Base-by-base conservation (phyloP, 2,113 vertebrate genomes). In the Hystrix brachyura region DNA sequence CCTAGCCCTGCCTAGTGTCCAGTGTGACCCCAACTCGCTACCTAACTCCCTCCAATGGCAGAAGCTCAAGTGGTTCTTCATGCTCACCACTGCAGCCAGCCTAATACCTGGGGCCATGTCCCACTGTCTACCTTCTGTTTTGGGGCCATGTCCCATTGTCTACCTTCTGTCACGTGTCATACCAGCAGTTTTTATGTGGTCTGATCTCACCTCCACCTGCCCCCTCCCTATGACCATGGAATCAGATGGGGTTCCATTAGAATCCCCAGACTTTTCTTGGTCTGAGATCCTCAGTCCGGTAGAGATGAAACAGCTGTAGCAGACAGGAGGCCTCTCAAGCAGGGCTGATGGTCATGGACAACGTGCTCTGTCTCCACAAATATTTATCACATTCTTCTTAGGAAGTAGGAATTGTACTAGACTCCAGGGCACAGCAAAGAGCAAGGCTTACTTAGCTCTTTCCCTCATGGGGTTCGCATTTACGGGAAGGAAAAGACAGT, bases 191-290 rank as follows among this genome's bases (percentile, higher is more conserved):
- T 82, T 86, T 15, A 10, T 32, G 5, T 62, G 25, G 19, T 29
- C 19, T 46, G 7, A 5, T 25, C 60, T 86, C 71, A 48, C 67
- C 78, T 4, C 1, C 10, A 71, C 23, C n/a, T 34, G 11, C 38
- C 57, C 62, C 59, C 62, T 62, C 21, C 69, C 69, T 92, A 38
- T 67, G 29, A 48, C 51, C 7, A 4, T 17, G 13, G 46, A 65
- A 46, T 25, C 17, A 1, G 53, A 3, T 2, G 0, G 43, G 19
- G 7, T 25, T 13, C 7, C 48, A 18, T 0, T 11, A 27, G 59
- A 48, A 38, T 17, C 14, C 27, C 53, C 5, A 34, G n/a, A 25
- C 7, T 43, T 67, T 55, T 67, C 51, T 29, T 7, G n/a, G 17
- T 51, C 32, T 14, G 43, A 10, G 14, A 62, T 12, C 62, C 3